These are phyloP conservation scores for Nasonia oneida DNA, from an alignment of 2,888 invertebrate species.

Conservation along the genomic window DNA sequence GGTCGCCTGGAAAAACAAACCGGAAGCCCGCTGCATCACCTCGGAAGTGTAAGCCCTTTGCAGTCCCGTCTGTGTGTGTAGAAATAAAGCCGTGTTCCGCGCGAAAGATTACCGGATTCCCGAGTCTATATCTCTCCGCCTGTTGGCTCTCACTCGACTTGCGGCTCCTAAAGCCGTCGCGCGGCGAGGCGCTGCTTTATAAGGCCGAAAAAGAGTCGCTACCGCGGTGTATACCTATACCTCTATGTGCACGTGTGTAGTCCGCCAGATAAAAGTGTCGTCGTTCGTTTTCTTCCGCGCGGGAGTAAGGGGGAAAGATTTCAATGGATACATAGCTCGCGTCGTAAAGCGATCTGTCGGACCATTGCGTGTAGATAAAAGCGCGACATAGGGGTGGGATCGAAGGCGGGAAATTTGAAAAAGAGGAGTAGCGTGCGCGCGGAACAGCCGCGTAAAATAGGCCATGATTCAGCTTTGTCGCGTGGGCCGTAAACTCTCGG, in stretches of 20 bases:
- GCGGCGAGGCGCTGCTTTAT: conserved; percentile 36
- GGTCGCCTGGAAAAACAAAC: background rate
- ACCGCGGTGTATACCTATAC: background rate
- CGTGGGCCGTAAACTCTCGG: background rate
- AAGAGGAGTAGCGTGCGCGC: background rate
- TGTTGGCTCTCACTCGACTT: conserved; percentile 6
- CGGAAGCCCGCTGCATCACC: background rate
- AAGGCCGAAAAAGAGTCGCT: conserved; percentile 31
- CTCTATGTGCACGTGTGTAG: background rate
- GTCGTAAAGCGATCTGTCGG: background rate
- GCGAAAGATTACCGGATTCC: conserved; percentile 65
- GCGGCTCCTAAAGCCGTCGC: conserved; percentile 32
- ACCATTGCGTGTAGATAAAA: background rate
- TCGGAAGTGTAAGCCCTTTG: background rate
- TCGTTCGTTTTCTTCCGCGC: background rate
- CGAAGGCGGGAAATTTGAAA: conserved; percentile 1
- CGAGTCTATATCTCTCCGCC: conserved; percentile 36
- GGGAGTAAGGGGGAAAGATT: too few species aligned
- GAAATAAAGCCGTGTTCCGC: conserved; percentile 65
- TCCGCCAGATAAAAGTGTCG: conserved; percentile 36
- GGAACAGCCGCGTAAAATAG: conserved; percentile 11
- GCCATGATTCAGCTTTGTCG: conserved; percentile 25
- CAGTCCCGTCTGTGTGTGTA: background rate
- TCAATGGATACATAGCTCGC: too few species aligned
- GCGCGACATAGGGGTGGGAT: background rate